Conservation (phyloP, 2,113 vertebrate species). For the Oryzias celebensis region DNA sequence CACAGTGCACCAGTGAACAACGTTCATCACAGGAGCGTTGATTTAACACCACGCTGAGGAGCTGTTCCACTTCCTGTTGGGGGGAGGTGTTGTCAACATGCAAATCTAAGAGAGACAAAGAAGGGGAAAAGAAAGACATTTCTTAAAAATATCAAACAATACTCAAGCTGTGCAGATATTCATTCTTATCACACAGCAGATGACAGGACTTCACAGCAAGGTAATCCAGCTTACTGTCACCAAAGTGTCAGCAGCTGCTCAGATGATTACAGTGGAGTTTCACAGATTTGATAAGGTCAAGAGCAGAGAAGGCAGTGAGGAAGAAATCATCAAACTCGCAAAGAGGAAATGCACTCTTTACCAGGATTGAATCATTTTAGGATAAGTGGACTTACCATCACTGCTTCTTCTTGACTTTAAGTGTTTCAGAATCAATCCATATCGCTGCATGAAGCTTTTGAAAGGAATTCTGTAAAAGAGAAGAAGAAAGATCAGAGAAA, state of each 20-base stretch:
- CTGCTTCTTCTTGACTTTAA: conserved; percentile 27
- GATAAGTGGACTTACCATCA: conserved; percentile 62
- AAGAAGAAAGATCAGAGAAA: conserved; percentile 14
- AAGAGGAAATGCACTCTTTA: conserved; percentile 42
- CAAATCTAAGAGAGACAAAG: conserved; percentile 55
- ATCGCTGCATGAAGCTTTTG: conserved; percentile 83
- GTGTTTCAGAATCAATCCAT: conserved; percentile 75
- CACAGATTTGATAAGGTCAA: conserved; percentile 4
- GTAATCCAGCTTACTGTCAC: conserved; percentile 1
- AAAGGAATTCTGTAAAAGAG: conserved; percentile 81
- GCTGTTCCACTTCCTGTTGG: conserved; percentile 59
- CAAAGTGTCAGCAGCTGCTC: neutral
- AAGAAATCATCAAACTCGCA: conserved; percentile 46
- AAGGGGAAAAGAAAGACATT: neutral
- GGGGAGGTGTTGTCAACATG: conserved; percentile 8
- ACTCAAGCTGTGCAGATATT: conserved; percentile 3
- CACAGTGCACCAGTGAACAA: conserved; percentile 79
- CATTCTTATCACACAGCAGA: neutral
- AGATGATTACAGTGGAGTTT: neutral
- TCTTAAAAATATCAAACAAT: neutral
- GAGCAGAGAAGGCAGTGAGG: conserved; percentile 34
- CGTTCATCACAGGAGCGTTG: conserved; percentile 25
- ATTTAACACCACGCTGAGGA: conserved; percentile 71
- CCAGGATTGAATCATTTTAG: neutral
- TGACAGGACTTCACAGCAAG: neutral